Percentiles rank a stretch among this genome's conserved stretches.
Conservation (phyloP, 2,113 vertebrate genomes). For the Rousettus leschenaultii region DNA sequence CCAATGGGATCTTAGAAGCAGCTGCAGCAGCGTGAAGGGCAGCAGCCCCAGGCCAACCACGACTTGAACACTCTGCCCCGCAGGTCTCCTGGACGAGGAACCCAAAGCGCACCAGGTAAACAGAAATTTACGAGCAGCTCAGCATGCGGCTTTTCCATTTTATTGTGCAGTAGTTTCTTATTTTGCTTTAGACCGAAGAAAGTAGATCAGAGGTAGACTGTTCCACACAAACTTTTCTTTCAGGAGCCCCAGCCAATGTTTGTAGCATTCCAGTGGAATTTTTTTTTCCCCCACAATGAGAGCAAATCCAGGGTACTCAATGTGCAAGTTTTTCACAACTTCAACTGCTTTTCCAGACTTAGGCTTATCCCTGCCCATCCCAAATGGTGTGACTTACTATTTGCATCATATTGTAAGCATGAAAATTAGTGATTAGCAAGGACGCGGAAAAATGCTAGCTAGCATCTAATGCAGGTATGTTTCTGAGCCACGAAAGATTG, state of each 20-base stretch:
- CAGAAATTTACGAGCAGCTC: slow-evolving; percentile 53
- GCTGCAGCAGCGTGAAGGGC: slow-evolving; percentile 60
- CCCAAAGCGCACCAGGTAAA: slow-evolving; percentile 81
- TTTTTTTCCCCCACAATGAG: background rate
- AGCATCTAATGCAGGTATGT: background rate
- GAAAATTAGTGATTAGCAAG: background rate
- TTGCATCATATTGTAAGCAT: background rate
- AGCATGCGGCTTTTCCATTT: slow-evolving; percentile 46
- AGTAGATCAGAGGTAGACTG: slow-evolving; percentile 31
- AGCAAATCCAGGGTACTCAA: background rate
- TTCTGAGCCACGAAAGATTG: background rate
- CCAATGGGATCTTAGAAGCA: slow-evolving; percentile 70
- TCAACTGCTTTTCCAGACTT: background rate
- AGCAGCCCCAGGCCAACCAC: slow-evolving; percentile 56
- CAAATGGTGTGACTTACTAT: background rate
- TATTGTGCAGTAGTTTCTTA: slow-evolving; percentile 47
- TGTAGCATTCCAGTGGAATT: background rate
- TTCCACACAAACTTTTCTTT: background rate
- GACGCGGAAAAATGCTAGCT: background rate
- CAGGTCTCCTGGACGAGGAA: slow-evolving; percentile 71
- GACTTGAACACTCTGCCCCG: slow-evolving; percentile 37
- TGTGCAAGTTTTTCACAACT: background rate
- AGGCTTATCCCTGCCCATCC: background rate
- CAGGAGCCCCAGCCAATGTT: background rate
- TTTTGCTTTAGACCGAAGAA: slow-evolving; percentile 68